Evolutionary conservation across 2,888 invertebrate species (phyloP).

Genomic region (Torymus auratus): DNA sequence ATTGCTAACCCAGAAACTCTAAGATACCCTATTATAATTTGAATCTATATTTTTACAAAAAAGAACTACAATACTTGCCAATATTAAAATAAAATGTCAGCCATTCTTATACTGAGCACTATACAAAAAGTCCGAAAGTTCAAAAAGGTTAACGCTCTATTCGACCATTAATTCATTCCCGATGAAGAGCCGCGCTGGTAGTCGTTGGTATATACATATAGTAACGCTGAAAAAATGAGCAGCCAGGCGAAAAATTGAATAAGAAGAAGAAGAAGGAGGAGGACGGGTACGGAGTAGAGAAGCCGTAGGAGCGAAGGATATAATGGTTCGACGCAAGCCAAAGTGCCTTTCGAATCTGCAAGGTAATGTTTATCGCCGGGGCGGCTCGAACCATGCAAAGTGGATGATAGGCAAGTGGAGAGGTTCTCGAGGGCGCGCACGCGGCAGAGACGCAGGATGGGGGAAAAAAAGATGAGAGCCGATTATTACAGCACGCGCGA

Average conservation of each 20-base stretch:
- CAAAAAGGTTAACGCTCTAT: too few species aligned
- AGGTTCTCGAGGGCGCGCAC: too few species aligned
- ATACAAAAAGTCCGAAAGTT: too few species aligned
- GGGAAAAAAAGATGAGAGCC: not conserved
- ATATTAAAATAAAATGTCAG: too few species aligned
- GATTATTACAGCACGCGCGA: not conserved
- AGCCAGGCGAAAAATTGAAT: slow-evolving; percentile 32
- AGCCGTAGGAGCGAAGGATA: slow-evolving; percentile 28
- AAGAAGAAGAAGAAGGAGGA: not conserved
- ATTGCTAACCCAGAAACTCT: too few species aligned
- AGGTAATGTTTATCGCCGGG: slow-evolving; percentile 13
- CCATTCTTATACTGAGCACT: too few species aligned
- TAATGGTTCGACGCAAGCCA: slow-evolving; percentile 5
- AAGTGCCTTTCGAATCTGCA: slow-evolving; percentile 19
- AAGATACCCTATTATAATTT: too few species aligned
- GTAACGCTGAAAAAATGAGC: not conserved
- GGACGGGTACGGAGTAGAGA: not conserved
- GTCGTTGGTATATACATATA: too few species aligned
- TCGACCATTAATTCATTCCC: too few species aligned
- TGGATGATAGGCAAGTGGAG: slow-evolving; percentile 6
- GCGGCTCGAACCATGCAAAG: not conserved
- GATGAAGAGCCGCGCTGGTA: too few species aligned
- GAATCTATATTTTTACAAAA: too few species aligned
- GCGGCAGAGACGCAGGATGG: not conserved
- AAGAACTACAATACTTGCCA: too few species aligned